phyloP scores from a whole-genome alignment of 1,140 invertebrate genomes.

The Cotesia vestalis region DNA sequence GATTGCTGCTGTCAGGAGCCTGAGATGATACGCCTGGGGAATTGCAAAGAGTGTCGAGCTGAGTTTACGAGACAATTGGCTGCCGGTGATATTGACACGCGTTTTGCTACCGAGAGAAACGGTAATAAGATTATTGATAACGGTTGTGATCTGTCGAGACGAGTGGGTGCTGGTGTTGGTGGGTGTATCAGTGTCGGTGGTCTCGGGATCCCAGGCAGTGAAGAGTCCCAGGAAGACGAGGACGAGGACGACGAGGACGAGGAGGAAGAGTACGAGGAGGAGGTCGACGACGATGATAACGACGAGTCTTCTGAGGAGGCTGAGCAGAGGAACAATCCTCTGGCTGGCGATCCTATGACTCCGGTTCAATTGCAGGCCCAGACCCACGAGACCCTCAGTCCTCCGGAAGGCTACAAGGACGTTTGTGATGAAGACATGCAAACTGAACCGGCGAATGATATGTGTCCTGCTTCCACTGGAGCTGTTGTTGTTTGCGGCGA shows the following conservation, averaged over 20 bases:
- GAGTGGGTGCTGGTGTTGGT: constrained; percentile 40
- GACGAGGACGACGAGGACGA: constrained; percentile 46
- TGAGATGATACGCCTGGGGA: constrained; percentile 72
- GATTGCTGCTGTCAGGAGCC: constrained; percentile 79
- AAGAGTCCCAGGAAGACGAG: constrained; percentile 42
- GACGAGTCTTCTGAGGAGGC: constrained; percentile 68
- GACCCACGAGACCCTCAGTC: constrained; percentile 79
- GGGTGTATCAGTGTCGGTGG: too few species aligned
- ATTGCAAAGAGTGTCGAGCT: constrained; percentile 66
- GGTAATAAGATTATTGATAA: constrained; percentile 27
- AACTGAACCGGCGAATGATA: constrained; percentile 44
- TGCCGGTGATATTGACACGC: constrained; percentile 38
- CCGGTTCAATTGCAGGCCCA: constrained; percentile 42
- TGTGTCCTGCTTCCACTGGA: constrained; percentile 27
- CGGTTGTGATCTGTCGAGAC: constrained; percentile 30
- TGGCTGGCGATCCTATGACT: constrained; percentile 2
- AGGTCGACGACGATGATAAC: constrained; percentile 47
- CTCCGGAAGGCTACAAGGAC: constrained; percentile 87
- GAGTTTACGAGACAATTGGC: constrained; percentile 53
- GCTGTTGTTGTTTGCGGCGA: constrained; percentile 47
- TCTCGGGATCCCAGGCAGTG: constrained; percentile 22
- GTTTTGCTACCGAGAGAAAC: constrained; percentile 37
- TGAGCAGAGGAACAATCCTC: constrained; percentile 51
- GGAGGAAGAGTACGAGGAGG: constrained; percentile 67
- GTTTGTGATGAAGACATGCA: constrained; percentile 59